Base-by-base conservation (phyloP, 2,888 invertebrate species). In the Anaspis maculata region DNA sequence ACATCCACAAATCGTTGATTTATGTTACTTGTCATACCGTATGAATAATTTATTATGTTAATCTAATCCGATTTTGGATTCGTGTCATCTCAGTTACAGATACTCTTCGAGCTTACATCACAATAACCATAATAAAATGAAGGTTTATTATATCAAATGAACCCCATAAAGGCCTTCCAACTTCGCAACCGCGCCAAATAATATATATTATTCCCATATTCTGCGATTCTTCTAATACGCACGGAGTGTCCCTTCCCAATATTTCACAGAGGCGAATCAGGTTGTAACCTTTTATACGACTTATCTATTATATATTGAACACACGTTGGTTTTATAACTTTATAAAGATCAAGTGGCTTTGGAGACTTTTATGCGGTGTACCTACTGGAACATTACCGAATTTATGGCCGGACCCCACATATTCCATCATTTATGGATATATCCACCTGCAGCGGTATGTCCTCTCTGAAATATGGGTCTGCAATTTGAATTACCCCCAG, bases 261-360 rank as follows among this genome's bases (percentile, higher is more conserved):
- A 48, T 46, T 45, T 41, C 41, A 44, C 38, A 30, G 27, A n/a
- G 19, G 19, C 26, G 35, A 39, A 45, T 39, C 40, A 39, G 39
- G 47, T 40, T 46, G 44, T 47, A 49, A 49, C 48, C 34, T 51
- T 52, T 52, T 52, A n/a, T n/a, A 51, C 41, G 49, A 48, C 45
- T 46, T 46, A 40, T 44, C 48, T 49, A 44, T 45, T 48, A 49
- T 48, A 49, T 48, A 52, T 48, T 43, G 49, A 47, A 42, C 46
- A 49, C 49, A 45, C 46, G 48, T 45, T 45, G 41, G 32, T 46
- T 52, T 50, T 51, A 49, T 50, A 49, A 50, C 49, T 51, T 50
- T 52, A 52, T 52, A 52, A 47, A 49, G 51, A 51, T 49, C 49
- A 46, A 51, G 46, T 50, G 41, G 46, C 41, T 41, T 47, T 44